These are phyloP conservation scores for Melanocharis versteri DNA, from an alignment of 2,113 vertebrate genomes.

Conservation along the genomic window DNA sequence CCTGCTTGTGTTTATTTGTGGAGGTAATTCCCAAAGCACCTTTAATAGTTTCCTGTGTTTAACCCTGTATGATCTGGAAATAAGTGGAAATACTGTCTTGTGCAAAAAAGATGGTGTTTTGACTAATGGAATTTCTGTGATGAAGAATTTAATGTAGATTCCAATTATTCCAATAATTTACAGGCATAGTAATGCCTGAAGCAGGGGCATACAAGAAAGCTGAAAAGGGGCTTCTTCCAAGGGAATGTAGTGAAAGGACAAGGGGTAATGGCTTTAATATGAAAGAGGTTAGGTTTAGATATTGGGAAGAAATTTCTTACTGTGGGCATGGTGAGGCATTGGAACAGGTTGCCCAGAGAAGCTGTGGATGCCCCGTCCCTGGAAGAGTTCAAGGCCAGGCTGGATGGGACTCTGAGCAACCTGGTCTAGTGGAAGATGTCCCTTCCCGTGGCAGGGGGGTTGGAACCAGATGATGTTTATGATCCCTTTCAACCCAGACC, in stretches of 20 bases:
- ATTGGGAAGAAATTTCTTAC: neutral
- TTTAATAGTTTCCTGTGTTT: neutral
- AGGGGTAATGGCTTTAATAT: neutral
- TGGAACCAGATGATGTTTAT: neutral
- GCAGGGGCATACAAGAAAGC: neutral
- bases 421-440: neutral
- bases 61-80: neutral
- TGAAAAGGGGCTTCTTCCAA: neutral
- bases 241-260: neutral
- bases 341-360: neutral
- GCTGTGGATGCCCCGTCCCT: neutral
- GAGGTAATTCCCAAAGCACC: neutral
- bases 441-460: fast-evolving
- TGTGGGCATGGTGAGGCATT: neutral
- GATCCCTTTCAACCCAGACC: neutral
- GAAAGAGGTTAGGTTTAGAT: neutral
- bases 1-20: neutral
- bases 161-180: neutral
- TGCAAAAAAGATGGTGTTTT: neutral
- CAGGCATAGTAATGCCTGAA: conserved; percentile 21
- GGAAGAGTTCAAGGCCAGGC: neutral
- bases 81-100: conserved; percentile 3
- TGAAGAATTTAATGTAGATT: conserved; percentile 4
- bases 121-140: neutral
- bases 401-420: neutral